Evolutionary conservation across 2,113 vertebrate species (phyloP), one percentile per base, ranked within the genome.

Genomic region (Argyrosomus japonicus): DNA sequence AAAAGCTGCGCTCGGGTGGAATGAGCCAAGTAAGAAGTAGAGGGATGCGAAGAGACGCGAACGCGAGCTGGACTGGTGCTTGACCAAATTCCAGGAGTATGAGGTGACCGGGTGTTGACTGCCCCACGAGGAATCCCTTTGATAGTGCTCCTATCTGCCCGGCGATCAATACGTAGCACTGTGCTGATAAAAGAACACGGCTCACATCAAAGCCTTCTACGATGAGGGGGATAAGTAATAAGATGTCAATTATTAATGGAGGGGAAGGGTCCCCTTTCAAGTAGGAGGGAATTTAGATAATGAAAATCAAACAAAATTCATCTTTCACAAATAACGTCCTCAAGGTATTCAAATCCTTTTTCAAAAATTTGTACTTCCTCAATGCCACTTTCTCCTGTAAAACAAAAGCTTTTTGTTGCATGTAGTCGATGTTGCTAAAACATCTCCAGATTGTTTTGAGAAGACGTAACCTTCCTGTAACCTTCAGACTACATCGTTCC

Each of bases 231-330:
- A 91, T 82, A 88, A 86, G 88, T 91, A 90, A 90, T 91, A 92
- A 91, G 92, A 90, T 75, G 82, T 93, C 90, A 92, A 93, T 95
- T 92, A 95, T 95, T 95, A 94, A 95, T 93, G 65, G 84, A 90
- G 92, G 89, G 80, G 87, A 92, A 94, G 88, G 92, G 93, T 93
- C 91, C 67, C 75, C 93, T 94, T 94, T 94, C 87, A 95, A 92
- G 89, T 90, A 75, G 88, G 81, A 78, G 83, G 85, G 68, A 86
- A 87, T 89, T 89, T 83, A 90, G 90, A 92, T 91, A 93, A 92
- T 88, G 83, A 89, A 91, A 92, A 92, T 93, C 89, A 93, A 92
- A 93, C 83, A 79, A 78, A 93, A 90, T 87, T 84, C 82, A 79
- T 62, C 3, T 19, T 69, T 61, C 62, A 23, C 69, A 77, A 80